A percentile compares a stretch with the other conserved stretches of the same genome.
These are phyloP conservation scores for Coranthus polyacanthus DNA, from an alignment of 2,797 vertebrate species.

Conservation along the genomic window DNA sequence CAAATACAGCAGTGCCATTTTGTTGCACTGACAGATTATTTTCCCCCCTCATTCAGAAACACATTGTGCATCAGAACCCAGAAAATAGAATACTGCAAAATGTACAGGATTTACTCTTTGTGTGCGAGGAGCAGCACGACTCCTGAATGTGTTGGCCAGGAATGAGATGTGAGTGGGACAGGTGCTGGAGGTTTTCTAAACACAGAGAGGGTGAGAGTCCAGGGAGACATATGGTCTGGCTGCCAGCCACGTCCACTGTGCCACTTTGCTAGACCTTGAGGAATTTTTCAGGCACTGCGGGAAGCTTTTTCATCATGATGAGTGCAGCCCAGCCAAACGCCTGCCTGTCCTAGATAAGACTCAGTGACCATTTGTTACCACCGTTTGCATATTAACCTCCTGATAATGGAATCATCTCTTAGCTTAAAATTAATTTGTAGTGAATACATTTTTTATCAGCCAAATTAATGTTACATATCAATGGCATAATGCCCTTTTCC, in stretches of 20 bases:
- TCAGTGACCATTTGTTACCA: constrained; percentile 44
- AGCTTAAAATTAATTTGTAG: not conserved
- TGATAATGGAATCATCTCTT: not conserved
- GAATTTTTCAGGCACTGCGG: constrained; percentile 65
- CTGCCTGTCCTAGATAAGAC: constrained; percentile 58
- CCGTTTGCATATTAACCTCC: constrained; percentile 15
- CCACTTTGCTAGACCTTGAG: constrained; percentile 69
- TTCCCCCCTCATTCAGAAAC: constrained; percentile 13
- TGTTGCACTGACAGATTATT: constrained; percentile 9
- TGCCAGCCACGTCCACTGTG: constrained; percentile 42
- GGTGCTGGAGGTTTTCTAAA: constrained; percentile 59
- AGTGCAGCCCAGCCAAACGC: constrained; percentile 25
- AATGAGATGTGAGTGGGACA: constrained; percentile 53
- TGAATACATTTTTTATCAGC: constrained; percentile 1
- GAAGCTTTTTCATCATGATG: constrained; percentile 64
- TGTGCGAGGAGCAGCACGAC: constrained; percentile 14
- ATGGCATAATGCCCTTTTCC: not conserved
- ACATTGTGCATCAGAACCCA: constrained; percentile 23
- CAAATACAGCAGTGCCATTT: constrained; percentile 29
- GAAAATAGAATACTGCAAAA: not conserved
- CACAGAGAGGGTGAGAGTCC: constrained; percentile 44
- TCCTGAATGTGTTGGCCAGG: constrained; percentile 29
- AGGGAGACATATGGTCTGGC: constrained; percentile 64
- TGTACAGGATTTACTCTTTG: constrained; percentile 28
- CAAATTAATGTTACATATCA: not conserved